A percentile compares a stretch with the other conserved stretches of the same genome.
Conservation (phyloP, 2,113 vertebrate genomes). For the Stigmatopora argus region DNA sequence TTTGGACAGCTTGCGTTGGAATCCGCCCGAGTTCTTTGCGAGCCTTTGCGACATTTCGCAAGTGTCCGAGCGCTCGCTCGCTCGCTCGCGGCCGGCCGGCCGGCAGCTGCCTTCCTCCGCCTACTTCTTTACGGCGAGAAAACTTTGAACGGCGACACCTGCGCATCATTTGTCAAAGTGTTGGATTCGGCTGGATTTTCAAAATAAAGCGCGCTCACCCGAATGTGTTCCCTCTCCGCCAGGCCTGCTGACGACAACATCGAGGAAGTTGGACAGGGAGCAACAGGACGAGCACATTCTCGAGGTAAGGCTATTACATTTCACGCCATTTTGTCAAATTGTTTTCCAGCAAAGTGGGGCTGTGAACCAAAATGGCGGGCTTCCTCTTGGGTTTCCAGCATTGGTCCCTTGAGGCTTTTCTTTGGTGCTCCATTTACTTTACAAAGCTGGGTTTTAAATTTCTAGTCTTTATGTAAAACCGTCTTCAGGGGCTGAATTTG, state of each 20-base stretch:
- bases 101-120: constrained; percentile 18
- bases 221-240: constrained; percentile 18
- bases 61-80: constrained; percentile 15
- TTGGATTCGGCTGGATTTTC: neutral
- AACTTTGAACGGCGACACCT: neutral
- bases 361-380: too few relatives aligned
- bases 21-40: constrained; percentile 58
- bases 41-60: constrained; percentile 58
- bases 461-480: too few relatives aligned
- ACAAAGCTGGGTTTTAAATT: too few relatives aligned
- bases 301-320: constrained; percentile 74
- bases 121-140: constrained; percentile 9
- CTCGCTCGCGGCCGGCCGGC: too few relatives aligned
- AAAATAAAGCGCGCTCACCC: constrained; percentile 1
- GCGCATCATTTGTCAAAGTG: neutral
- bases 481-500: too few relatives aligned
- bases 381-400: neutral
- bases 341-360: neutral
- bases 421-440: too few relatives aligned
- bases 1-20: constrained; percentile 62
- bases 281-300: constrained; percentile 93
- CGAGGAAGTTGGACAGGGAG: constrained; percentile 89
- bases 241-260: constrained; percentile 93
- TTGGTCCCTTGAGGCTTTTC: neutral
- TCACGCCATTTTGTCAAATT: neutral